A percentile compares a stretch with the other conserved stretches of the same genome.
phyloP scores from a whole-genome alignment of 2,797 vertebrate species.

The Philypnodon macrostomus region DNA sequence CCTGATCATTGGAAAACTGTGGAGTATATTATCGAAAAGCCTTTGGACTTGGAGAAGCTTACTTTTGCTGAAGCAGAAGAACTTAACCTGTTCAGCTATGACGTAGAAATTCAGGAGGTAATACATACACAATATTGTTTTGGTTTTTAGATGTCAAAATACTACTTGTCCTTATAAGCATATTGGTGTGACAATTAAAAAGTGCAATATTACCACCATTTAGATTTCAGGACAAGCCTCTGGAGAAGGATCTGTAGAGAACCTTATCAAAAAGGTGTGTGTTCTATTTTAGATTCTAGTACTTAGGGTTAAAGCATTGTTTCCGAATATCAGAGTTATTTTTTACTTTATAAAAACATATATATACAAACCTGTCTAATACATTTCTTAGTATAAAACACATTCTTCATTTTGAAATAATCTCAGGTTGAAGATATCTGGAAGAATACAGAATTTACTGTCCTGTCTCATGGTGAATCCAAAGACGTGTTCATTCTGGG shows the following conservation, averaged over 20 bases:
- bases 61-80: slow-evolving; percentile 72
- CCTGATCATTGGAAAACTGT: slow-evolving; percentile 76
- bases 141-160: neutral
- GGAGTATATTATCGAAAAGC: slow-evolving; percentile 67
- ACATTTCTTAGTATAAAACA: too few relatives aligned
- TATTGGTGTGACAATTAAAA: neutral
- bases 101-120: slow-evolving; percentile 78
- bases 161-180: neutral
- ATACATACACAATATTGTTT: neutral
- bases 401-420: neutral
- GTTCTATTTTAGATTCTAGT: neutral
- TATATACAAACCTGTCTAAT: too few relatives aligned
- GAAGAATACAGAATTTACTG: slow-evolving; percentile 80
- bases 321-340: too few relatives aligned
- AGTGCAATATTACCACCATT: too few relatives aligned
- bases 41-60: slow-evolving; percentile 66
- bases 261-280: slow-evolving; percentile 79
- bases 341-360: too few relatives aligned
- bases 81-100: slow-evolving; percentile 74
- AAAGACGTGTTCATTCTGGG: slow-evolving; percentile 83
- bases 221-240: slow-evolving; percentile 83
- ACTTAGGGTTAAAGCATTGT: neutral
- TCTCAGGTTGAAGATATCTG: slow-evolving; percentile 79
- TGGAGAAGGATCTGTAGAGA: slow-evolving; percentile 81
- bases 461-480: slow-evolving; percentile 77